Evolutionary conservation across 2,797 vertebrate genomes (phyloP).

Genomic region (Anabacerthia variegaticeps): DNA sequence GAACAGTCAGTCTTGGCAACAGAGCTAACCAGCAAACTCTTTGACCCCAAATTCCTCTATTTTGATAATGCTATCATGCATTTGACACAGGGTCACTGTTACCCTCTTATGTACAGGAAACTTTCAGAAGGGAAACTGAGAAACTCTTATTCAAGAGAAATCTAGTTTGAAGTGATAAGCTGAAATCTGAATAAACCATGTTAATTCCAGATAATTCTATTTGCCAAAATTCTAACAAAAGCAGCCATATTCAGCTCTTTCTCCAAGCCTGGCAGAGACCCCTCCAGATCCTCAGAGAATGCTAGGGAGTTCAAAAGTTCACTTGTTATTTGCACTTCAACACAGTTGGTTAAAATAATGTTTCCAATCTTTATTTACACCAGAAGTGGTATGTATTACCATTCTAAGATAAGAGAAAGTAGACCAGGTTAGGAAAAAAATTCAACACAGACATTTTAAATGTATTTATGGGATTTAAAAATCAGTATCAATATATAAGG

Average conservation of each 20-base stretch:
- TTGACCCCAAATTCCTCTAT: conserved; percentile 44
- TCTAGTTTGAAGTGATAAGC: neutral
- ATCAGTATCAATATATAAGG: neutral
- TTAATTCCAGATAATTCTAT: neutral
- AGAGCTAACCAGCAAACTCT: conserved; percentile 21
- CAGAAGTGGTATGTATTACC: neutral
- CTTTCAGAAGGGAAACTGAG: neutral
- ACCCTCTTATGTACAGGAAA: neutral
- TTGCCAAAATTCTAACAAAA: conserved; percentile 39
- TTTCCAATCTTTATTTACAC: neutral
- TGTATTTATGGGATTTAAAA: neutral
- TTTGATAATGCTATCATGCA: conserved; percentile 31
- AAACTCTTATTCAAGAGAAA: neutral
- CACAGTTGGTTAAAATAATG: conserved; percentile 12
- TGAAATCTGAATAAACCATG: neutral
- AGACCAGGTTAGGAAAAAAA: neutral
- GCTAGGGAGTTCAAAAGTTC: conserved; percentile 47
- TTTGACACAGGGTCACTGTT: neutral
- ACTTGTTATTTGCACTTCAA: conserved; percentile 59
- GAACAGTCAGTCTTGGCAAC: conserved; percentile 33
- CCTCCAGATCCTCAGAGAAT: neutral
- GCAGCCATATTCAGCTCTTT: neutral
- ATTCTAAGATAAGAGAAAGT: neutral
- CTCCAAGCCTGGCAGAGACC: neutral
- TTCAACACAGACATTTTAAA: neutral